Evolutionary conservation across 2,888 invertebrate species (phyloP), one percentile per base, ranked within the genome.

Genomic region (Salpingus planirostris): DNA sequence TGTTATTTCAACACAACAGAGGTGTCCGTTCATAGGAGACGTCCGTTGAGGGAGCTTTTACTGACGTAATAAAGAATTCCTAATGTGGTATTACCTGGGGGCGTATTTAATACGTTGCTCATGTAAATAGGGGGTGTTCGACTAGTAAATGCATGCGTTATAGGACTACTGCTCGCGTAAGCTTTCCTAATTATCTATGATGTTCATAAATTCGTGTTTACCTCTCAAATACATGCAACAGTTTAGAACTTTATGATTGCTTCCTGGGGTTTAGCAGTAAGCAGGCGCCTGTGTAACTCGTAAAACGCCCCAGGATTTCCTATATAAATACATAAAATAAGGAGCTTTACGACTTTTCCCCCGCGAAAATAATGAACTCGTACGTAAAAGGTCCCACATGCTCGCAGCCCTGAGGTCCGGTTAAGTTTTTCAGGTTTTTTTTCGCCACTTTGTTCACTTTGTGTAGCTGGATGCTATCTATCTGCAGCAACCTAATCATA

Each of bases 221-320:
- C 35, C 27, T 38, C 35, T 29, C 38, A 35, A 38, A 38, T 35
- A 38, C 35, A 38, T 32, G 38, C 38, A 38, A 38, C 38, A 38
- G 38, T 38, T 35, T 35, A 35, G 28, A 35, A 38, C 31, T 38
- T 38, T 32, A 38, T 35, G 38, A 38, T 38, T 35, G 38, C 38
- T 34, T 38, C 33, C 34, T 38, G 27, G 38, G 34, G 34, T 31
- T 35, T 23, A 25, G 11, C 29, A 29, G 29, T 28, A 36, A 33
- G 21, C 24, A 29, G 35, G 32, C 38, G 38, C 35, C 38, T 38
- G 35, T 38, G 27, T 31, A 21, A n/a, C 26, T 24, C 33, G 26
- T 38, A 38, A 38, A 38, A 35, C 38, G 31, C 34, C 26, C 31
- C 34, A 31, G 34, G 38, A 23, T 11, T n/a, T 13, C 15, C 8